A percentile compares a stretch with the other conserved stretches of the same genome.
Evolutionary conservation across 2,113 vertebrate species (phyloP).

Genomic region (Puma concolor): DNA sequence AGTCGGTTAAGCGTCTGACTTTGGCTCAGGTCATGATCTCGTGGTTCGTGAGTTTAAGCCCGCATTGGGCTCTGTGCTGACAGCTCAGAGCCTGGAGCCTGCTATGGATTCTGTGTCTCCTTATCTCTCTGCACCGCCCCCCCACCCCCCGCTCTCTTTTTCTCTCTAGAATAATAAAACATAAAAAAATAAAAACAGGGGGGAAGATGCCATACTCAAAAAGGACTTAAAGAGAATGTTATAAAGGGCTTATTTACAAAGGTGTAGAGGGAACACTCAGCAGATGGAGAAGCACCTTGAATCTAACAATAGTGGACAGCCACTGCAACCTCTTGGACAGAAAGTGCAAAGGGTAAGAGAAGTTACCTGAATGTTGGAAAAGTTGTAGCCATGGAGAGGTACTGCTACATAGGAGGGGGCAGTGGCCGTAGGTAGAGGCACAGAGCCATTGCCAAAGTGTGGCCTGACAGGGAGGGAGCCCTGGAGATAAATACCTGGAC

Average conservation of each 20-base stretch:
- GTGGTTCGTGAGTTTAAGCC: too few species aligned
- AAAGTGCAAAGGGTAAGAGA: background rate
- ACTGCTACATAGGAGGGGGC: background rate
- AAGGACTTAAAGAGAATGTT: background rate
- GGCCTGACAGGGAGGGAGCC: background rate
- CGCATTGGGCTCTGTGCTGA: too few species aligned
- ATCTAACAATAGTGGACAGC: background rate
- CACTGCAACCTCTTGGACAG: background rate
- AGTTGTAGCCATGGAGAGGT: background rate
- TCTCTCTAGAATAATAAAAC: too few species aligned
- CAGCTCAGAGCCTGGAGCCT: too few species aligned
- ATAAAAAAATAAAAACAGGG: background rate
- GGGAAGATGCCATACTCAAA: background rate
- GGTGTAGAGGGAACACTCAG: background rate
- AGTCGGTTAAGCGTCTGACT: too few species aligned
- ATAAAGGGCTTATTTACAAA: background rate
- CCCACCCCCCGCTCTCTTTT: too few species aligned
- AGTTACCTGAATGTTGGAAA: background rate
- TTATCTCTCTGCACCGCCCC: too few species aligned
- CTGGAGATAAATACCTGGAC: background rate
- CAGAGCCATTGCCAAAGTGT: background rate
- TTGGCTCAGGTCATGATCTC: too few species aligned
- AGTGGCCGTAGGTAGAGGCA: background rate
- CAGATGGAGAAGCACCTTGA: background rate
- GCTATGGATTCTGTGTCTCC: too few species aligned